Conservation (phyloP, 2,888 invertebrate genomes). For the Limnephilus auricula region DNA sequence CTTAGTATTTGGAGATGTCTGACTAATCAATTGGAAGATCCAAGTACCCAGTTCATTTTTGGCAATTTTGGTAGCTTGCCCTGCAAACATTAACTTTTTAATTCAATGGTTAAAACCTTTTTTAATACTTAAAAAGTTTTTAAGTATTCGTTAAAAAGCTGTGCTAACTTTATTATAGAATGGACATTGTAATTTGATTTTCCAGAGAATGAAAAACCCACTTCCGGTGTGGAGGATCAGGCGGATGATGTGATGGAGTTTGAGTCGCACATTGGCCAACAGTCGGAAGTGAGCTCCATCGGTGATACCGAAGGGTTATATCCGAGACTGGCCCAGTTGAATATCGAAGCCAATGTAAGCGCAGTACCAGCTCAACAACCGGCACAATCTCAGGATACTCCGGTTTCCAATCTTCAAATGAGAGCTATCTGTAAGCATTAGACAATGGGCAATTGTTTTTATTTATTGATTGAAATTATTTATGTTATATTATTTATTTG, state of each 20-base stretch:
- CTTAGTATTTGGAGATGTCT: too few relatives aligned
- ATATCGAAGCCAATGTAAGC: not conserved
- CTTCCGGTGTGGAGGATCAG: not conserved
- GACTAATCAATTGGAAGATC: too few relatives aligned
- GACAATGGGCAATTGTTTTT: not conserved
- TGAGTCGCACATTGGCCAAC: not conserved
- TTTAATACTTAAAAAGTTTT: too few relatives aligned
- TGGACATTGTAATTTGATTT: not conserved
- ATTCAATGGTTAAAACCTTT: too few relatives aligned
- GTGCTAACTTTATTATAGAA: not conserved
- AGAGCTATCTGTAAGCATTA: slow-evolving; percentile 39
- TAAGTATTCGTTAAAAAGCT: not conserved
- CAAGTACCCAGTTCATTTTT: too few relatives aligned
- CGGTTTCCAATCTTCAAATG: not conserved
- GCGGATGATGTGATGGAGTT: not conserved
- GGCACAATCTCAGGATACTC: not conserved
- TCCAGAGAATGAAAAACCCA: not conserved
- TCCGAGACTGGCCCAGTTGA: not conserved
- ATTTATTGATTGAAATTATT: not conserved
- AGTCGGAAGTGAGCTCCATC: not conserved
- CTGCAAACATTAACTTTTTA: too few relatives aligned
- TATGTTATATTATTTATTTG: not conserved
- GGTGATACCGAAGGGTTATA: not conserved
- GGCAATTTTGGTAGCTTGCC: too few relatives aligned
- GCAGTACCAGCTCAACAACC: not conserved